Evolutionary conservation across 2,113 vertebrate genomes (phyloP).

Genomic region (Nyctereutes procyonoides): DNA sequence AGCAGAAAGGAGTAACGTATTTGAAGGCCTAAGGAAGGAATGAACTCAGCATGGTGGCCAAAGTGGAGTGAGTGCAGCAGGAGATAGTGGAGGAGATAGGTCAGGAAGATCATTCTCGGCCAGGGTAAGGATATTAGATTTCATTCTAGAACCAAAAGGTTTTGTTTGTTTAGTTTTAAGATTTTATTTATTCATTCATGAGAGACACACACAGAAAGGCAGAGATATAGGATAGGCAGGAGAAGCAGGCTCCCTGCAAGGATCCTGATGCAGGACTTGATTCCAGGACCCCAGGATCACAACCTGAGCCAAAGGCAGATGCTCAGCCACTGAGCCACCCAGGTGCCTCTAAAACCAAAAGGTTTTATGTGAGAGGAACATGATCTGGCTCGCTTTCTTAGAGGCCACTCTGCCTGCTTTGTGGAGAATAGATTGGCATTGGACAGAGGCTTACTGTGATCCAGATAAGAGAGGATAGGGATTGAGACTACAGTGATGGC

Average conservation of each 20-base stretch:
- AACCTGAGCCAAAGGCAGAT: too few species aligned
- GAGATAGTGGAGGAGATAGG: neutral
- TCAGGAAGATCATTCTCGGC: neutral
- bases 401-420: neutral
- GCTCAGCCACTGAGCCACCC: too few species aligned
- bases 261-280: too few species aligned
- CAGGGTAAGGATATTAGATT: neutral
- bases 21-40: neutral
- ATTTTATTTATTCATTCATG: too few species aligned
- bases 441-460: neutral
- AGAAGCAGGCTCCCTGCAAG: too few species aligned
- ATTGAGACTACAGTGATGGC: neutral
- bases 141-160: neutral
- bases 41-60: neutral
- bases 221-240: too few species aligned
- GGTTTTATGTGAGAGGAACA: neutral
- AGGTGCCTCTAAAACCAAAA: neutral
- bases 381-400: neutral
- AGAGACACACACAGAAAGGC: too few species aligned
- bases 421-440: neutral
- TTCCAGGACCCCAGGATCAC: too few species aligned
- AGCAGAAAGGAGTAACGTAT: neutral
- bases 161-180: neutral
- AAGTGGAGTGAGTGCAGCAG: neutral
- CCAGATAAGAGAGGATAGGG: neutral